Evolutionary conservation across 2,888 invertebrate species (phyloP).

Genomic region (Ypsolopha sequella): DNA sequence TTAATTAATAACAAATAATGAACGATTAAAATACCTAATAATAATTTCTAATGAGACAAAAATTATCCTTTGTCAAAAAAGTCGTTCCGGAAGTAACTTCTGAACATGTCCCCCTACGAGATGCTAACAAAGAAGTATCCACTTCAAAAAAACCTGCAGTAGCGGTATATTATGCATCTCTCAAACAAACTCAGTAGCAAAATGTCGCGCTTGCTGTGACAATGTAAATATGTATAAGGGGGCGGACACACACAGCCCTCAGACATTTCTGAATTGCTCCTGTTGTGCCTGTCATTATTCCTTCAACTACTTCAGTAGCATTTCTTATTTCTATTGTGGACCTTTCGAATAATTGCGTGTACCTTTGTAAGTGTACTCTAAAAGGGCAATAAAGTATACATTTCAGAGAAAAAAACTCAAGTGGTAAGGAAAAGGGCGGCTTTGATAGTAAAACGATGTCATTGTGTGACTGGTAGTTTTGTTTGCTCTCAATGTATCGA

Average conservation of each 20-base stretch:
- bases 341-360: constrained; percentile 65
- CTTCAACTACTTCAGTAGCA: constrained; percentile 44
- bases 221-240: constrained; percentile 60
- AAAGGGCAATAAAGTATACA: constrained; percentile 53
- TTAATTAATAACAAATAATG: too few relatives aligned
- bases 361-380: constrained; percentile 27
- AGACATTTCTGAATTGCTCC: constrained; percentile 34
- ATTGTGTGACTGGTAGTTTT: constrained; percentile 46
- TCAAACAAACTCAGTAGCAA: neutral
- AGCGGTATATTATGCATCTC: constrained; percentile 8
- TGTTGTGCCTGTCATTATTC: constrained; percentile 49
- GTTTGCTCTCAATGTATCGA: constrained; percentile 35
- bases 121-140: too few relatives aligned
- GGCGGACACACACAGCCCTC: constrained; percentile 36
- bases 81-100: too few relatives aligned
- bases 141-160: neutral
- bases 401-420: constrained; percentile 54
- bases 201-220: neutral
- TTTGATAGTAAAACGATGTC: constrained; percentile 56
- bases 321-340: constrained; percentile 55
- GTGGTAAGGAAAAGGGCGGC: constrained; percentile 42
- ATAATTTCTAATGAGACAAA: too few relatives aligned
- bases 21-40: too few relatives aligned
- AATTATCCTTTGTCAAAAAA: too few relatives aligned
- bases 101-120: too few relatives aligned